Conservation (phyloP, 2,113 vertebrate species). For the Pandion haliaetus region DNA sequence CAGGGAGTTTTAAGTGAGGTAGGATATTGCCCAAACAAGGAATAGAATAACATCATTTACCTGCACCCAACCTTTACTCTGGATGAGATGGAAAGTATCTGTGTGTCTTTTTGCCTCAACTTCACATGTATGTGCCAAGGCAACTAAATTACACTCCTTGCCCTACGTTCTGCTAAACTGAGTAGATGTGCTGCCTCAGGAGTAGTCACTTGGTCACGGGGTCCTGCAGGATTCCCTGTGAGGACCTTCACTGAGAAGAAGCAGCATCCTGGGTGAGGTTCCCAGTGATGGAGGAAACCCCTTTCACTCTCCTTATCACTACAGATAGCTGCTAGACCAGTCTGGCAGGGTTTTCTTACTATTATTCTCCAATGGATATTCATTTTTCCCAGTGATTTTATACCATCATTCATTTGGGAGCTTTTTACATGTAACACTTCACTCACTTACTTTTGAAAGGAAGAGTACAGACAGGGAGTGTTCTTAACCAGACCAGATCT, state of each 20-base stretch:
- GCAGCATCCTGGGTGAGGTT: neutral
- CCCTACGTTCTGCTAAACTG: neutral
- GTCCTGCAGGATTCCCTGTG: neutral
- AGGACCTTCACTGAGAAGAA: neutral
- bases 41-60: neutral
- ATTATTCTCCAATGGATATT: neutral
- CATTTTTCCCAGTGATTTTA: neutral
- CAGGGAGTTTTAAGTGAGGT: neutral
- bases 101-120: neutral
- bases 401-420: neutral
- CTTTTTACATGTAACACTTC: neutral
- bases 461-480: neutral
- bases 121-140: neutral
- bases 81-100: neutral
- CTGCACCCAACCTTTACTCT: neutral
- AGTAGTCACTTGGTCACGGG: fast-evolving
- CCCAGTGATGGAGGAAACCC: neutral
- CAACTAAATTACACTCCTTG: neutral
- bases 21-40: neutral
- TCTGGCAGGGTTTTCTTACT: neutral
- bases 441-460: neutral
- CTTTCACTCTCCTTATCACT: neutral
- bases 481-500: neutral
- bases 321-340: neutral
- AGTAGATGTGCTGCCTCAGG: neutral